Percentiles rank a stretch among this genome's conserved stretches.
phyloP scores from a whole-genome alignment of 1,140 invertebrate genomes.

The Papilio aristodemus region DNA sequence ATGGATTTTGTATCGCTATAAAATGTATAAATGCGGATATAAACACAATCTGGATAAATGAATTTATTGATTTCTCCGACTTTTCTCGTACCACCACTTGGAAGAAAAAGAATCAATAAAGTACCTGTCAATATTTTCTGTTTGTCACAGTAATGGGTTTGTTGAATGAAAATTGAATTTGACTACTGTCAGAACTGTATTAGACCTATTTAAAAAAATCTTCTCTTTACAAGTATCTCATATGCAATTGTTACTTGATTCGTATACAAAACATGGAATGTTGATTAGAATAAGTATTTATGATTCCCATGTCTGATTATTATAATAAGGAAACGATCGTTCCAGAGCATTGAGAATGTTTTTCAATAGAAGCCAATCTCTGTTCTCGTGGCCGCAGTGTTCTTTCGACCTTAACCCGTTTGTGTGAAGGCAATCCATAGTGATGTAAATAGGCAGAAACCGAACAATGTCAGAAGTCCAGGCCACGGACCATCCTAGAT shows the following conservation, averaged over 20 bases:
- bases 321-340: conserved; percentile 29
- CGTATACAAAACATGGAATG: background rate
- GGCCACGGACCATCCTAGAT: conserved; percentile 34
- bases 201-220: no score
- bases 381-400: conserved; percentile 47
- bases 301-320: conserved; percentile 6
- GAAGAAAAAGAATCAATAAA: no score
- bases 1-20: no score
- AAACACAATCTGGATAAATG: no score
- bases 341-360: conserved; percentile 29
- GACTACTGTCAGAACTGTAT: no score
- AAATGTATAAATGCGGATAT: no score
- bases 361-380: conserved; percentile 47
- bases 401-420: conserved; percentile 70
- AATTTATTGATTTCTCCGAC: no score
- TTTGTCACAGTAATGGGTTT: no score
- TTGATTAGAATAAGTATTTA: conserved; percentile 3
- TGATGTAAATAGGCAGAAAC: conserved; percentile 74
- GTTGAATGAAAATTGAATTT: no score
- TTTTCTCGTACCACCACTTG: no score
- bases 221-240: background rate
- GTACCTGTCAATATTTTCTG: no score
- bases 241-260: background rate
- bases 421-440: conserved; percentile 72
- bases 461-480: conserved; percentile 65